Base-by-base conservation (phyloP, 53 echinoderm and acorn worm genomes). In the Henricia sp. region DNA sequence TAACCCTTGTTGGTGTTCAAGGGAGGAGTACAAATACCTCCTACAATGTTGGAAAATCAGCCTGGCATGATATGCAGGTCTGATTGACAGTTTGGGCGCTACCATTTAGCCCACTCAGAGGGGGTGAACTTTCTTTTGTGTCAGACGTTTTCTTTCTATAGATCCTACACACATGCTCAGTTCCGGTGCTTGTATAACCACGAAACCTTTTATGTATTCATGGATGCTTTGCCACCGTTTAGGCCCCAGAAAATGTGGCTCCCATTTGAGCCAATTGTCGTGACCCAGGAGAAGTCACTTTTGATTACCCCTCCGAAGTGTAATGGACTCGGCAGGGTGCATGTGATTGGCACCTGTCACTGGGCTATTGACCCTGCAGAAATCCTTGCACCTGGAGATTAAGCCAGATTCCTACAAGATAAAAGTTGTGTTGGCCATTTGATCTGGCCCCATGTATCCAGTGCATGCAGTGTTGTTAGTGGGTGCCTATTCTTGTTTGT, bases 401-500 rank as follows among this genome's bases (percentile, higher is more conserved):
- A 86, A 52, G 68, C 75, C 75, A 86, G 86, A 86, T 86, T 86
- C 75, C 46, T 75, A 86, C 86, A 86, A 86, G 86, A 86, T 86
- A 86, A 86, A 86, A 74, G 39, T 86, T 75, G 62, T 75, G 86
- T 76, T 86, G 76, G 86, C 66, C 76, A 86, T 86, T 86, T 86
- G 86, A 86, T 74, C 75, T 66, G 54, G 63, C 80, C 63, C 80
- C 80, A 64, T 62, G 80, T 80, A 64, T 63, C 80, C 80, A 77
- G 60, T 59, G 58, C 52, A 71, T 27, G 46, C 48, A 48, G 80
- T 46, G 80, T 64, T 64, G 46, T 70, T 63, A 11, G 60, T 1
- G 38, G 60, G 25, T 57, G 58, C 59, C 38, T n/a, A n/a, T n/a
- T n/a, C n/a, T n/a, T n/a, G 32, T 64, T 64, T 32, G 32, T 64